Base-by-base conservation (phyloP, 1,140 invertebrate genomes). In the Lethocerus indicus region DNA sequence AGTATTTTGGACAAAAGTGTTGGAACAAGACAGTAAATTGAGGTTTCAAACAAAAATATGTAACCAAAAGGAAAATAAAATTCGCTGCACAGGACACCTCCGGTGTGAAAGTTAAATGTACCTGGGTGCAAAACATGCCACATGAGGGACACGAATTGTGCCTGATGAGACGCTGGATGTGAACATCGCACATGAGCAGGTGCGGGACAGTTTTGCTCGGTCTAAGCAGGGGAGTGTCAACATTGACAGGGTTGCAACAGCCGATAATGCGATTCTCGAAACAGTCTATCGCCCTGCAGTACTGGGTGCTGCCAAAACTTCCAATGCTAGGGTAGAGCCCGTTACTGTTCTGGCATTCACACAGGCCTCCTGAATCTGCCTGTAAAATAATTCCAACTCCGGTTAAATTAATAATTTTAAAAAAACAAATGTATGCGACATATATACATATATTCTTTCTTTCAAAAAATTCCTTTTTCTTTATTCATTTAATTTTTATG, bases 141-240 rank as follows among this genome's bases (percentile, higher is more conserved):
- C 90, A 95, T 1, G 79, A 78, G 1, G 88, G 82, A 62, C 90
- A 95, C 62, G 87, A 90, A 60, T 90, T 87, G 63, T 95, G 90
- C 25, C 75, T 63, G 6, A 74, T 63, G 24, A 95, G 63, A 50
- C 87, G 72, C 57, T 79, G 74, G 53, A 77, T 71, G 63, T 94
- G 90, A 59, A 79, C 72, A 35, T 79, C 73, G 64, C 90, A 94
- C 1, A 88, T 66, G n/a, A 87, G 75, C 60, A 83, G 75, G 63
- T 83, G 92, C 26, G 87, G 86, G 43, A 89, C 78, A 42, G 81
- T 72, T 1, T 76, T 74, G 39, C 85, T 84, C 1, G 88, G 78
- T 28, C 89, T 69, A 16, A 81, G 64, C 62, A 89, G 54, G 4
- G 55, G 37, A 7, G 48, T 71, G 44, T 66, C 64, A 52, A 73